phyloP scores from a whole-genome alignment of 1,140 invertebrate species.

The Pemphigus obesinymphae region DNA sequence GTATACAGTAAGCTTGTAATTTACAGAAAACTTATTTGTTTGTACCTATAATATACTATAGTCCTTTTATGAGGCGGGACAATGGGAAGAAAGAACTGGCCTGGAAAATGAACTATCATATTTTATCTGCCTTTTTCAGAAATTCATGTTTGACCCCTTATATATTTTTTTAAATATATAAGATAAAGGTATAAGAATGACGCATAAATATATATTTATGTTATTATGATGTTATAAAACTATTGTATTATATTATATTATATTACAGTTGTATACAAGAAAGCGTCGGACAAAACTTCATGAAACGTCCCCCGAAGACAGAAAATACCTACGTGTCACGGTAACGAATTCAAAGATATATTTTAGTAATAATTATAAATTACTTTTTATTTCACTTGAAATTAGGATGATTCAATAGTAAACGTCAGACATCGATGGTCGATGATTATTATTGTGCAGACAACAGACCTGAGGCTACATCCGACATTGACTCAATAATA shows the following conservation, averaged over 20 bases:
- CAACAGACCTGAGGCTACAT: background rate
- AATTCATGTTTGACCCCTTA: no score
- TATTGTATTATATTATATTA: background rate
- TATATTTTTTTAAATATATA: no score
- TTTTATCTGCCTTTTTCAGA: no score
- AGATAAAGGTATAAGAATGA: no score
- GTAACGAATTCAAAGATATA: background rate
- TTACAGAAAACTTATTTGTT: no score
- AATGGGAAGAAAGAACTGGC: no score
- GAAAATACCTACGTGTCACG: background rate
- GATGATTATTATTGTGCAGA: background rate
- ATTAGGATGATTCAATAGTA: background rate
- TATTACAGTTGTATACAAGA: background rate
- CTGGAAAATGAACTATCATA: no score
- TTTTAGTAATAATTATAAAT: background rate
- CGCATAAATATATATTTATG: no score
- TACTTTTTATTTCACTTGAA: background rate
- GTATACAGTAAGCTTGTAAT: no score
- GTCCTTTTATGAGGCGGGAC: no score
- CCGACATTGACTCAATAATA: background rate
- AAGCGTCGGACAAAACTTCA: background rate
- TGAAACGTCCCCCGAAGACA: background rate
- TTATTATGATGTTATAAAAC: no score
- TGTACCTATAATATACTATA: no score
- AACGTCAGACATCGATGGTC: background rate